Conservation (phyloP, 1,140 invertebrate species). For the Adoxophyes honmai region DNA sequence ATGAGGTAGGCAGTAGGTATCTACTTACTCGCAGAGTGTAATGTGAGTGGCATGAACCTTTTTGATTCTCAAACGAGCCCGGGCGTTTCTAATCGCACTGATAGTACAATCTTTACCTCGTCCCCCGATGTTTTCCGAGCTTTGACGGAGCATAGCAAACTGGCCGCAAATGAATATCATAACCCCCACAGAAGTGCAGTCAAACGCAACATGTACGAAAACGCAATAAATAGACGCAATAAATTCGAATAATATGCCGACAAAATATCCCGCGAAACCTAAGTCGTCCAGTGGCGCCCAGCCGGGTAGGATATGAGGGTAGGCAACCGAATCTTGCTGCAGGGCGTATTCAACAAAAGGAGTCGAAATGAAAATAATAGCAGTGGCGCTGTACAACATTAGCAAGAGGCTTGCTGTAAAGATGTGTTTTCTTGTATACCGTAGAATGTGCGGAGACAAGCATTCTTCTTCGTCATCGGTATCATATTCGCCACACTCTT, state of each 20-base stretch:
- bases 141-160: slow-evolving; percentile 37
- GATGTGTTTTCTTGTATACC: slow-evolving; percentile 39
- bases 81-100: slow-evolving; percentile 31
- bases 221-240: slow-evolving; percentile 47
- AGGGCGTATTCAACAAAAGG: slow-evolving; percentile 45
- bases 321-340: slow-evolving; percentile 20
- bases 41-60: slow-evolving; percentile 41
- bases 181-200: slow-evolving; percentile 41
- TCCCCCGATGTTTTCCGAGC: slow-evolving; percentile 43
- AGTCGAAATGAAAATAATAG: slow-evolving; percentile 39
- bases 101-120: slow-evolving; percentile 29
- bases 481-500: slow-evolving; percentile 32
- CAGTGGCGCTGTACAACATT: slow-evolving; percentile 42
- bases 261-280: slow-evolving; percentile 32
- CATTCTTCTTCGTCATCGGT: slow-evolving; percentile 35
- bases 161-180: slow-evolving; percentile 62
- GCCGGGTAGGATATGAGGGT: slow-evolving; percentile 47
- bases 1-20: neutral
- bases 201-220: slow-evolving; percentile 44
- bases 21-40: slow-evolving; percentile 40
- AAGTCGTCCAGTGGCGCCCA: slow-evolving; percentile 41
- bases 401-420: slow-evolving; percentile 30
- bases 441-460: slow-evolving; percentile 26
- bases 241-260: slow-evolving; percentile 35
- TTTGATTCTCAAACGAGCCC: slow-evolving; percentile 43